These are phyloP conservation scores for Tauraco hartlaubi DNA, from an alignment of 2,797 vertebrate species.

Conservation along the genomic window DNA sequence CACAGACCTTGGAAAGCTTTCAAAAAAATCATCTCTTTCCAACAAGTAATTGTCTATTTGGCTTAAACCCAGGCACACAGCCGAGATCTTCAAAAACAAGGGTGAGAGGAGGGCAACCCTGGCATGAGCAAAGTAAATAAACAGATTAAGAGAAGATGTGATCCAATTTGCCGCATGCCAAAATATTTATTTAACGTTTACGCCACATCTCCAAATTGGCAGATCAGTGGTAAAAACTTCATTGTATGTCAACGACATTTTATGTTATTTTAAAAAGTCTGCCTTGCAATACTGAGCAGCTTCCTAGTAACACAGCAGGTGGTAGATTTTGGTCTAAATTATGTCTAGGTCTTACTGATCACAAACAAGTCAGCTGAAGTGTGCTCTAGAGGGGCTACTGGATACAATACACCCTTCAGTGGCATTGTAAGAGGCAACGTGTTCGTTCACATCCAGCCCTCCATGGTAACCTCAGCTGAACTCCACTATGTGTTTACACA, in stretches of 20 bases:
- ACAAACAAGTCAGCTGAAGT: not conserved
- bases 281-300: not conserved
- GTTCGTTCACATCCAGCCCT: not conserved
- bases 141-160: conserved; percentile 59
- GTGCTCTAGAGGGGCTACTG: not conserved
- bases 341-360: not conserved
- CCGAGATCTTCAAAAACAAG: conserved; percentile 56
- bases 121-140: conserved; percentile 60
- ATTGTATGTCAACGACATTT: not conserved
- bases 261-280: not conserved
- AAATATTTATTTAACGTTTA: conserved; percentile 62
- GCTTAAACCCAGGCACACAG: conserved; percentile 64
- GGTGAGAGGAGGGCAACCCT: conserved; percentile 49
- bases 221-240: not conserved
- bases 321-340: not conserved
- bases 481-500: not conserved
- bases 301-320: not conserved
- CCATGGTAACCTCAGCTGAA: not conserved
- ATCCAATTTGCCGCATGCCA: conserved; percentile 53
- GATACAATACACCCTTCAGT: not conserved
- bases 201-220: conserved; percentile 16
- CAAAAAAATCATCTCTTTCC: conserved; percentile 64
- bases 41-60: conserved; percentile 55
- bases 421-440: not conserved
- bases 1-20: conserved; percentile 56